Percentiles rank a stretch among this genome's conserved stretches.
These are phyloP conservation scores for Cariama cristata DNA, from an alignment of 2,113 vertebrate genomes.

Conservation along the genomic window DNA sequence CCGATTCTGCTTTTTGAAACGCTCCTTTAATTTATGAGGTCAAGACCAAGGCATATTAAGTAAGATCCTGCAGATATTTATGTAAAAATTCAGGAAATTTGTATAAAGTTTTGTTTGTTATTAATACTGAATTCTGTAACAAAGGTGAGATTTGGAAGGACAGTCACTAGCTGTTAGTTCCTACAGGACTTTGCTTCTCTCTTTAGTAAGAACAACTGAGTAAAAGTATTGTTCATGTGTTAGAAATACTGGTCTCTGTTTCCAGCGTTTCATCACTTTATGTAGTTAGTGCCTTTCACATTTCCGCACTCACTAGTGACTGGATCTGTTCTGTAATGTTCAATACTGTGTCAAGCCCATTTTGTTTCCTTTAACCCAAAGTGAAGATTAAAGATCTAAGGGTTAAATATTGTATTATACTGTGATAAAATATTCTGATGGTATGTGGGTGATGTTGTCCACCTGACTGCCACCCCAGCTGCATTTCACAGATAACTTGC, in stretches of 20 bases:
- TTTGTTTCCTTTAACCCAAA: background rate
- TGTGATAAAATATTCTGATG: background rate
- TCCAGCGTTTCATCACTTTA: background rate
- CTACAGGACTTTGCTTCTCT: background rate
- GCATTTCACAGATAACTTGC: background rate
- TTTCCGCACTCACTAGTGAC: background rate
- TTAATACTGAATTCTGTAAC: background rate
- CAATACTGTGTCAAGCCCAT: background rate
- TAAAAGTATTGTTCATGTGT: background rate
- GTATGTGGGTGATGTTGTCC: background rate
- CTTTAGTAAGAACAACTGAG: background rate
- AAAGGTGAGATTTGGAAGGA: background rate
- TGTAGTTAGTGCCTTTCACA: background rate
- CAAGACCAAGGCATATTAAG: background rate
- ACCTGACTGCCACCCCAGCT: background rate
- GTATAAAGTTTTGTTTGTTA: background rate
- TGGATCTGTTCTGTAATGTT: background rate
- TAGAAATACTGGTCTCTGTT: background rate
- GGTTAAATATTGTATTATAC: background rate
- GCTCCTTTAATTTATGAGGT: background rate
- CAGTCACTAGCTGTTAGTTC: background rate
- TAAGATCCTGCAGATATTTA: background rate
- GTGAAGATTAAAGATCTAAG: background rate
- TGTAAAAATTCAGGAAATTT: background rate
- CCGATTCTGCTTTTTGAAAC: background rate